A percentile compares a stretch with the other conserved stretches of the same genome.
Conservation (phyloP, 1,140 invertebrate species). For the Planococcus citri region DNA sequence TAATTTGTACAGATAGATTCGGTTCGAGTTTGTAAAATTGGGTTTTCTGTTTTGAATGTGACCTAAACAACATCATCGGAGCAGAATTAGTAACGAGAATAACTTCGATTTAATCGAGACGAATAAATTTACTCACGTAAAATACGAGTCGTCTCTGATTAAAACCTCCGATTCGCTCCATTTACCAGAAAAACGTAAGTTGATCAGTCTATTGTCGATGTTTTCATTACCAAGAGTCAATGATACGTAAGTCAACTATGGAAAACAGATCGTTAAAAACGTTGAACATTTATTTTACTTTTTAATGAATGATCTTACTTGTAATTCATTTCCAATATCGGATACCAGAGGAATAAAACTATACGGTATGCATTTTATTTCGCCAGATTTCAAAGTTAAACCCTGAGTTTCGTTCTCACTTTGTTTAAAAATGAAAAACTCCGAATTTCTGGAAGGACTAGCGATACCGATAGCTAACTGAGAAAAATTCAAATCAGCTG, state of each 20-base stretch:
- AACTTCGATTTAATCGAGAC: too few species aligned
- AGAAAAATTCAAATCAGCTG: background rate
- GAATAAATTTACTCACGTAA: background rate
- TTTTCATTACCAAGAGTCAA: background rate
- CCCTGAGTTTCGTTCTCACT: background rate
- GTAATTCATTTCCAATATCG: background rate
- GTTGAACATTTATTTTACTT: background rate
- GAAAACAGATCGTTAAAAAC: background rate
- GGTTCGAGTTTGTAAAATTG: conserved; percentile 8
- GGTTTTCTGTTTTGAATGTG: background rate
- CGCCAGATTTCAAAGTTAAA: background rate
- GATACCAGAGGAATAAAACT: background rate
- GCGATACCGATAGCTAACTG: background rate
- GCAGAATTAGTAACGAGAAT: too few species aligned
- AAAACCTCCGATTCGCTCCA: background rate
- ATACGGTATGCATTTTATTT: background rate
- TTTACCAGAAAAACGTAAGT: conserved; percentile 11
- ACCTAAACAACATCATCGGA: background rate
- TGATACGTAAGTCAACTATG: background rate
- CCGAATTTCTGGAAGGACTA: background rate
- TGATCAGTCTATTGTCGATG: background rate
- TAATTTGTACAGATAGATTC: background rate
- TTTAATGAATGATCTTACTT: conserved; percentile 1
- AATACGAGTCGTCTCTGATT: background rate
- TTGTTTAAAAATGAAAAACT: background rate